Base-by-base conservation (phyloP, 2,888 invertebrate genomes). In the Cryptosula pallasiana region DNA sequence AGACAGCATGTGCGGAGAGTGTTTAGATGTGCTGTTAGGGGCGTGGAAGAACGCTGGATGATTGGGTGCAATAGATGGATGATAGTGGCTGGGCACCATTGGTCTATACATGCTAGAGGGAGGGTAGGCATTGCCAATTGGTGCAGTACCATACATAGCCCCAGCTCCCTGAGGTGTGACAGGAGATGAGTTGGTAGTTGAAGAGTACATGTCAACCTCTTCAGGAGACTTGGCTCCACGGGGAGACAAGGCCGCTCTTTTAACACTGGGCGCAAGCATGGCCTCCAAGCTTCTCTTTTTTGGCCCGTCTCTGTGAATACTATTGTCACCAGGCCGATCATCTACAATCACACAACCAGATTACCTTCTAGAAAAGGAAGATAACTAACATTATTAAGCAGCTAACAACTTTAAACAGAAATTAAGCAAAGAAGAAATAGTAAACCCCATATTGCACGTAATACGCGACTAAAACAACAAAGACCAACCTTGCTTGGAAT, bases 211-310 rank as follows among this genome's bases (percentile, higher is more conserved):
- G 13, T 63, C 63, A 32, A 63, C 34, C 32, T 63, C 63, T 32
- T 63, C 63, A 32, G 63, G 63, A 29, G 63, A 63, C n/a, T 34
- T 63, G 13, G 29, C 63, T 63, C 63, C 32, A 34, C 63, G 5
- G 25, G 63, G 63, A 13, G 63, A 63, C 2, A 63, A 16, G n/a
- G 63, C 63, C 9, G 32, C 13, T 9, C 63, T 20, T 63, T 63
- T 63, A n/a, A 27, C 27, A 13, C 13, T 63, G 16, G 63, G 32
- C 9, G 63, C 63, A 25, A 63, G 63, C 63, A 63, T 63, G 5
- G 63, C 63, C 32, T 63, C 63, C 9, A 63, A 32, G 63, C 34
- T 63, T 63, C 63, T 63, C 32, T 63, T 63, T 32, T 63, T 63
- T 20, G 45, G 20, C 20, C 45, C 20, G 45, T 45, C 45, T 20